Conservation (phyloP, 2,888 invertebrate species). For the Drosophila eohydei region DNA sequence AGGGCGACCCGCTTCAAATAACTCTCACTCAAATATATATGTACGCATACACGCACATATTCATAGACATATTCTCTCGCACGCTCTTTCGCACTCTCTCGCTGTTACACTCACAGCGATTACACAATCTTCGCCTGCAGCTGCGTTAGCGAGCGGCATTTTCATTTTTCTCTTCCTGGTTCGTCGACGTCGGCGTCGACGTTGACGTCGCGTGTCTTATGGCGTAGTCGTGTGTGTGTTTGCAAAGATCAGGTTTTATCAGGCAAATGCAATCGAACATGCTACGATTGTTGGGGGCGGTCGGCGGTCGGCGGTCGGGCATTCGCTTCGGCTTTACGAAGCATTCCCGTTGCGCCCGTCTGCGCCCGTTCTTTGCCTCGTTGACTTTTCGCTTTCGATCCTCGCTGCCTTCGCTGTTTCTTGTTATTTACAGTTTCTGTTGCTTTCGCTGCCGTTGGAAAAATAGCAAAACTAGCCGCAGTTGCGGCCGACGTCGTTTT, state of each 20-base stretch:
- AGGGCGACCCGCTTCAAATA: slow-evolving; percentile 56
- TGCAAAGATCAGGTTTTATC: slow-evolving; percentile 78
- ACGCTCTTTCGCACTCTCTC: slow-evolving; percentile 24
- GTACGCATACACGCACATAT: slow-evolving; percentile 3
- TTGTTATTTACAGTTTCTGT: slow-evolving; percentile 77
- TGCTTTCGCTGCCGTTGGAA: slow-evolving; percentile 73
- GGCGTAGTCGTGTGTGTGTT: slow-evolving; percentile 36
- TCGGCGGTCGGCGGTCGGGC: slow-evolving; percentile 27
- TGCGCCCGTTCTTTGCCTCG: slow-evolving; percentile 37
- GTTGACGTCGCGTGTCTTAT: slow-evolving; percentile 59
- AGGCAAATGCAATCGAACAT: slow-evolving; percentile 72
- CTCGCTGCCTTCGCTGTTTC: slow-evolving; percentile 69
- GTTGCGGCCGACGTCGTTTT: slow-evolving; percentile 35
- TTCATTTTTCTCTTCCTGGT: slow-evolving; percentile 84
- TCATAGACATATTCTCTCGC: slow-evolving; percentile 17
- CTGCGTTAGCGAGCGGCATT: slow-evolving; percentile 66
- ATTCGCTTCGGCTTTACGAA: slow-evolving; percentile 37
- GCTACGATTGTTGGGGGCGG: slow-evolving; percentile 55
- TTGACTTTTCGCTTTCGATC: slow-evolving; percentile 76
- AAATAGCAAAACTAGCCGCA: slow-evolving; percentile 68
- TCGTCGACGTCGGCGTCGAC: slow-evolving; percentile 59
- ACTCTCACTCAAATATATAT: slow-evolving; percentile 59
- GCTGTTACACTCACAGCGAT: slow-evolving; percentile 57
- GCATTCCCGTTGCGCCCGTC: slow-evolving; percentile 22
- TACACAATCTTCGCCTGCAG: slow-evolving; percentile 74